These are phyloP conservation scores for Tholera decimalis DNA, from an alignment of 2,888 invertebrate species.

Conservation along the genomic window DNA sequence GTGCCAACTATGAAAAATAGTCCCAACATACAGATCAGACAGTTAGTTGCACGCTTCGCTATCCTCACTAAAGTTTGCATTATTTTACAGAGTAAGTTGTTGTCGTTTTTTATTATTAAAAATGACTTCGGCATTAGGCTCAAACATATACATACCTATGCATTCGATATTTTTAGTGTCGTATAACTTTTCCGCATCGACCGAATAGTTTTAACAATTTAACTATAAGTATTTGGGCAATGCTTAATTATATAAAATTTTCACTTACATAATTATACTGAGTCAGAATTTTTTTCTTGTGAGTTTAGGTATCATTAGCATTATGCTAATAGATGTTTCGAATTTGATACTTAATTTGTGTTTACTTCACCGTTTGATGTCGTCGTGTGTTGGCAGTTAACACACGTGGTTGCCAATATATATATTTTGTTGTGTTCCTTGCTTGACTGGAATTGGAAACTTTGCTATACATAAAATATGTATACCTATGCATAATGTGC, in stretches of 20 bases:
- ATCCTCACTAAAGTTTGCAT: slow-evolving; percentile 17
- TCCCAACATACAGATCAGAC: slow-evolving; percentile 38
- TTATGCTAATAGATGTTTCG: slow-evolving; percentile 40
- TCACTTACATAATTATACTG: slow-evolving; percentile 8
- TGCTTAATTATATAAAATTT: slow-evolving; percentile 27
- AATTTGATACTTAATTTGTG: slow-evolving; percentile 30
- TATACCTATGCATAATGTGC: too few relatives aligned
- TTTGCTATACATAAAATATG: slow-evolving; percentile 8
- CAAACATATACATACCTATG: neutral
- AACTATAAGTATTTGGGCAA: neutral
- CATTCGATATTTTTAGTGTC: neutral
- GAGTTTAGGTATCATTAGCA: slow-evolving; percentile 24
- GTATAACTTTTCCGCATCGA: neutral
- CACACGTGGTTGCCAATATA: slow-evolving; percentile 34
- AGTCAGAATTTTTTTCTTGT: slow-evolving; percentile 16
- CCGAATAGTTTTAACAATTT: neutral
- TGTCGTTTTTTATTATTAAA: neutral
- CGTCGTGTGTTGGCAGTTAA: slow-evolving; percentile 51
- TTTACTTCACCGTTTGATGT: slow-evolving; percentile 47
- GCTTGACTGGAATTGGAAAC: slow-evolving; percentile 1
- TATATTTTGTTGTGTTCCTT: slow-evolving; percentile 16
- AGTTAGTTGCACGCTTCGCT: slow-evolving; percentile 26
- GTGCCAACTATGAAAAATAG: slow-evolving; percentile 58
- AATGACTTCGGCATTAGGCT: neutral
- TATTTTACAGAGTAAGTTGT: neutral